These are phyloP conservation scores for Capromys pilorides DNA, from an alignment of 2,797 vertebrate species.

Conservation along the genomic window DNA sequence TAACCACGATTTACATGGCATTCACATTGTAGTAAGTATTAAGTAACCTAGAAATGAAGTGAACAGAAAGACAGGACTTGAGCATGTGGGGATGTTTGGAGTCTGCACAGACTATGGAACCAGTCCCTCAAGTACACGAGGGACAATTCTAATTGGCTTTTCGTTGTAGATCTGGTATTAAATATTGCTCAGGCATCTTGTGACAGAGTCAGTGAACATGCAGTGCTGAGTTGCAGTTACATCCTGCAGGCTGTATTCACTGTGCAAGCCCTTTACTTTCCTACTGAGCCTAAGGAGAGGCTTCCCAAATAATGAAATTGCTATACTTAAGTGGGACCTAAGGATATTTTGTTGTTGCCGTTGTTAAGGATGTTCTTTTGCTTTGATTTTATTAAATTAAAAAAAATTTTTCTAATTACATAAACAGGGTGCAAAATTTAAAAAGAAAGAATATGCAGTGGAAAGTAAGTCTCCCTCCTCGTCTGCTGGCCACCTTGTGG, in stretches of 20 bases:
- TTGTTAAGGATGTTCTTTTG: conserved; percentile 7
- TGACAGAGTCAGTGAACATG: not conserved
- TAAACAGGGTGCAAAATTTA: not conserved
- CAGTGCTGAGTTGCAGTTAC: not conserved
- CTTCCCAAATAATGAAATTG: not conserved
- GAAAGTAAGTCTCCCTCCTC: not conserved
- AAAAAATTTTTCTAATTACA: not conserved
- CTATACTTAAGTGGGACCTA: not conserved
- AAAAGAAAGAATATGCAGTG: not conserved
- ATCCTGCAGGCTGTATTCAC: not conserved
- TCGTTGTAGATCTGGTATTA: conserved; percentile 17
- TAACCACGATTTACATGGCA: not conserved
- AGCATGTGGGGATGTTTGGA: not conserved
- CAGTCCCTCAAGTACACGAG: too few relatives aligned
- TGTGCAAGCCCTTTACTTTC: not conserved
- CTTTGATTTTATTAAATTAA: conserved; percentile 33
- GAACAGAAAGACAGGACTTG: not conserved
- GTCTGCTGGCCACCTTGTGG: not conserved
- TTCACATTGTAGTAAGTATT: not conserved
- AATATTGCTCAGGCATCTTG: not conserved
- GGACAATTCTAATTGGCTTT: not conserved
- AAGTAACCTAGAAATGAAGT: not conserved
- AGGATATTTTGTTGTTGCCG: not conserved
- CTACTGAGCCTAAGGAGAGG: not conserved
- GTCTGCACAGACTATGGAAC: not conserved